Conservation (phyloP, 2,888 invertebrate species). For the Nowickia ferox region DNA sequence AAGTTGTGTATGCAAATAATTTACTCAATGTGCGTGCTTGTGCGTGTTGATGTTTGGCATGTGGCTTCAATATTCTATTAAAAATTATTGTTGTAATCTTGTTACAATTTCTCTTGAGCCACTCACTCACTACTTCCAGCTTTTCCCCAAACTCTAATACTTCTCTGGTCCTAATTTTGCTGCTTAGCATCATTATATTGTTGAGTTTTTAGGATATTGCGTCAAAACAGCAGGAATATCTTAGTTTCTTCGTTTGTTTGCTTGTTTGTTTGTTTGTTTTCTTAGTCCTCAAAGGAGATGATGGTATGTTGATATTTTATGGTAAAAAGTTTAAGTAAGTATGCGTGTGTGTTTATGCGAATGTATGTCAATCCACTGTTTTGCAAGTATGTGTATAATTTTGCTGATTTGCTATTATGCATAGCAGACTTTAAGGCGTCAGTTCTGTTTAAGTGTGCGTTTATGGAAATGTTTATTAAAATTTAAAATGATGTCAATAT, state of each 20-base stretch:
- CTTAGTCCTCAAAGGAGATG: constrained; percentile 25
- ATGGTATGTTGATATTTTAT: constrained; percentile 9
- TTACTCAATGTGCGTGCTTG: constrained; percentile 16
- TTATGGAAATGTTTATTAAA: constrained; percentile 16
- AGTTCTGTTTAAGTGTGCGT: not conserved
- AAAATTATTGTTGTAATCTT: constrained; percentile 65
- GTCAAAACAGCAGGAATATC: constrained; percentile 63
- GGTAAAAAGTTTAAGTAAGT: too few species aligned
- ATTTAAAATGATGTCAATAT: constrained; percentile 58
- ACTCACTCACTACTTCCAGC: not conserved
- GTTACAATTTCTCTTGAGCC: constrained; percentile 56
- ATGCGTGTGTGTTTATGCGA: not conserved
- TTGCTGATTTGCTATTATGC: constrained; percentile 66
- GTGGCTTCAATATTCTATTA: constrained; percentile 67
- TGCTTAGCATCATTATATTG: constrained; percentile 23
- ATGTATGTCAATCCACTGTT: constrained; percentile 53
- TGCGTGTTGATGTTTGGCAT: constrained; percentile 62
- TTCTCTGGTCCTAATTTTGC: constrained; percentile 5
- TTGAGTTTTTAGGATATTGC: constrained; percentile 49
- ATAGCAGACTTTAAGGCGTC: constrained; percentile 61
- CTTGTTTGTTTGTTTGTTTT: constrained; percentile 21
- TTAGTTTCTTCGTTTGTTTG: constrained; percentile 2
- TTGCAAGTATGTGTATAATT: constrained; percentile 55
- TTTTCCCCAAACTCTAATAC: not conserved
- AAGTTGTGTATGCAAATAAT: not conserved